Percentiles rank a stretch among this genome's conserved stretches.
These are phyloP conservation scores for Osmerus mordax DNA, from an alignment of 2,113 vertebrate genomes.

Conservation along the genomic window DNA sequence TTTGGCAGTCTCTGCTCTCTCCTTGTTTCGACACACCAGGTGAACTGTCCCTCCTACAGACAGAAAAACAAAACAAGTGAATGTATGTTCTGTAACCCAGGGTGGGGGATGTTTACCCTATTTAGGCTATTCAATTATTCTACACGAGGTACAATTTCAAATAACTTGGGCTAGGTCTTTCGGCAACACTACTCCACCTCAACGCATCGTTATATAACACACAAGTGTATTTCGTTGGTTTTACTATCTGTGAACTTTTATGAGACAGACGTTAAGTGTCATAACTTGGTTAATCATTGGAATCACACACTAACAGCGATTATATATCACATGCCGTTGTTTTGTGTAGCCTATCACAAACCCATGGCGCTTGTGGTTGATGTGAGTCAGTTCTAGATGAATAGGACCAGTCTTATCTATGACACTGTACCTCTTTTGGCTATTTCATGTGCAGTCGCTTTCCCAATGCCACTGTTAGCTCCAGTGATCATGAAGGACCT, in stretches of 20 bases:
- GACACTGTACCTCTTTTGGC: conserved; percentile 71
- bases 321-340: no score
- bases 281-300: no score
- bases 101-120: no score
- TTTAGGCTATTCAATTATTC: no score
- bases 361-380: no score
- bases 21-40: conserved; percentile 78
- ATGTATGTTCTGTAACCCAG: no score
- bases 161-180: no score
- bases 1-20: conserved; percentile 69
- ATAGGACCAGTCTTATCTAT: background rate
- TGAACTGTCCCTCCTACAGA: conserved; percentile 81
- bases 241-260: background rate
- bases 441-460: conserved; percentile 72
- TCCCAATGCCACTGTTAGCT: conserved; percentile 80
- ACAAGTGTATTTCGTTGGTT: background rate
- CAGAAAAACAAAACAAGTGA: background rate
- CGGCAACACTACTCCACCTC: background rate
- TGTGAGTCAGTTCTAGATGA: no score
- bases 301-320: no score
- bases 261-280: background rate
- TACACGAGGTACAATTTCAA: no score
- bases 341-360: no score
- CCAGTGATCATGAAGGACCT: conserved; percentile 76
- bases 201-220: no score